Percentiles rank a stretch among this genome's conserved stretches.
Evolutionary conservation across 2,113 vertebrate genomes (phyloP).

Genomic region (Mormoops blainvillei): DNA sequence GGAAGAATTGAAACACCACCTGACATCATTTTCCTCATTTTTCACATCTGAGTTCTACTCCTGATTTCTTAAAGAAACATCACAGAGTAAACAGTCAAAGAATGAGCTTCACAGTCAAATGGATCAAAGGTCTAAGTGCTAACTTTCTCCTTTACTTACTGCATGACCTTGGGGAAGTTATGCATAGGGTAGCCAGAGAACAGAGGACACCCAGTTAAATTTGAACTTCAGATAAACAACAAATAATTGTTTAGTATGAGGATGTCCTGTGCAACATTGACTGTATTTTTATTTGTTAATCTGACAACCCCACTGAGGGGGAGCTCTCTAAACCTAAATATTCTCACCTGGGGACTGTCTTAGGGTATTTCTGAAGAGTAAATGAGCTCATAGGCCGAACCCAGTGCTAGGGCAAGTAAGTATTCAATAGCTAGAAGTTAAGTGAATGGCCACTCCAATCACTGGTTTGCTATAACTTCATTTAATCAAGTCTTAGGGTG

Average conservation of each 20-base stretch:
- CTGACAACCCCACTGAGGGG: neutral
- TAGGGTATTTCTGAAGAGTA: neutral
- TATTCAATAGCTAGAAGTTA: neutral
- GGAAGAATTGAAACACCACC: neutral
- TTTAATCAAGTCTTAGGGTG: neutral
- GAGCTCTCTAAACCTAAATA: neutral
- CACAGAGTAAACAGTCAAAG: neutral
- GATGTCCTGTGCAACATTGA: neutral
- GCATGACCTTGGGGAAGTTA: neutral
- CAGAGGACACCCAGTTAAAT: neutral
- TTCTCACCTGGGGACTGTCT: neutral
- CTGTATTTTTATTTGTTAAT: neutral
- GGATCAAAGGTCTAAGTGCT: neutral
- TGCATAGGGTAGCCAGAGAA: neutral
- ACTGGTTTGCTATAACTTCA: neutral
- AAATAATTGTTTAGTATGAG: neutral
- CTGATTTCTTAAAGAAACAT: neutral
- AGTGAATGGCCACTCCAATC: neutral
- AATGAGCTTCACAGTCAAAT: neutral
- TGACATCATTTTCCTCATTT: neutral
- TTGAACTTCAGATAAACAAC: neutral
- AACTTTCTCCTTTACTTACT: neutral
- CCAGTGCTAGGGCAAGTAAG: neutral
- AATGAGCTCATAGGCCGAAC: neutral
- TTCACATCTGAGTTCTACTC: neutral